Evolutionary conservation across 2,113 vertebrate species (phyloP).

Genomic region (Lepus europaeus): DNA sequence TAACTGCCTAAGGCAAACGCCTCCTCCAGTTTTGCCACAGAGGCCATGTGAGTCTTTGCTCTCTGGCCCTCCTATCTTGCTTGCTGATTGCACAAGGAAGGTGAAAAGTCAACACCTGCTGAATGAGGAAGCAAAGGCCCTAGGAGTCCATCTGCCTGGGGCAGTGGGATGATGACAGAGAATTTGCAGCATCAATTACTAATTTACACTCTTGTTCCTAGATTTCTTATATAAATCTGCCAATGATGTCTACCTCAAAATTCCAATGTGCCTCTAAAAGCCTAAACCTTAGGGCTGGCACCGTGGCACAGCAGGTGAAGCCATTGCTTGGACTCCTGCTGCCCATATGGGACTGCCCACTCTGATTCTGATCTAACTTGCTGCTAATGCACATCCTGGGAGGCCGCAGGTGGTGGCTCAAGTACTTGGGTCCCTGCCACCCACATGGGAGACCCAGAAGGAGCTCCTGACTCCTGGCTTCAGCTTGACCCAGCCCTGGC

Average conservation of each 20-base stretch:
- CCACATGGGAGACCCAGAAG: no score
- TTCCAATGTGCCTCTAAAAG: constrained; percentile 72
- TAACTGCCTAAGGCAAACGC: constrained; percentile 34
- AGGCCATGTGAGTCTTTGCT: neutral
- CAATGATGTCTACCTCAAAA: constrained; percentile 79
- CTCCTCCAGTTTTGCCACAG: neutral
- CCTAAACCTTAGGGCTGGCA: constrained; percentile 37
- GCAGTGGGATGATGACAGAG: neutral
- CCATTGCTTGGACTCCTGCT: no score
- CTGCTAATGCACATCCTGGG: no score
- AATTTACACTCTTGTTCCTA: constrained; percentile 77
- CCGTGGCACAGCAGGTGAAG: no score
- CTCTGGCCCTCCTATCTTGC: neutral
- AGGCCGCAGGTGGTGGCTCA: no score
- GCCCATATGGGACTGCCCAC: no score
- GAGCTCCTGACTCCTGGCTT: no score
- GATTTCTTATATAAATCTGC: constrained; percentile 78
- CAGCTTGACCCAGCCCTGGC: no score
- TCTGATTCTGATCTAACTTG: no score
- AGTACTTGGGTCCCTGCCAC: no score
- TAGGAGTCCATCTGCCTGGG: neutral
- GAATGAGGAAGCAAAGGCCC: neutral
- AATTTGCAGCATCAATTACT: constrained; percentile 73
- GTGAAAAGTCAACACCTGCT: neutral
- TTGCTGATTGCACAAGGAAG: neutral